A percentile compares a stretch with the other conserved stretches of the same genome.
These are phyloP conservation scores for Microchirus variegatus DNA, from an alignment of 2,797 vertebrate genomes.

Conservation along the genomic window DNA sequence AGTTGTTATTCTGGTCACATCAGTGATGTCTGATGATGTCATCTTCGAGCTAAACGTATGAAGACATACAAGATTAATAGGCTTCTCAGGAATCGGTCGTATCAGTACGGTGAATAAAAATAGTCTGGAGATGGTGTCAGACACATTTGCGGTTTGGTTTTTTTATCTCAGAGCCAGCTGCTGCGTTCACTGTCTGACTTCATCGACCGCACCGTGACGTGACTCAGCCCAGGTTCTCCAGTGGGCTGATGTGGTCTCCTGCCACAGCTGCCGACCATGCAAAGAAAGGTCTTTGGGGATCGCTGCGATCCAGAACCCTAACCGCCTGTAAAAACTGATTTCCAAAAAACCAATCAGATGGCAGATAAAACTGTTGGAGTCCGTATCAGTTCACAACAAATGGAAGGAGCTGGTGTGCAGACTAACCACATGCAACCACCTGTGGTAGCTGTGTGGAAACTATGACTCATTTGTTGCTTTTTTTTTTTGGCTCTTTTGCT, in stretches of 20 bases:
- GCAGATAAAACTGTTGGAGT: constrained; percentile 47
- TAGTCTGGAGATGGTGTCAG: constrained; percentile 64
- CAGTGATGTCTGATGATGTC: constrained; percentile 22
- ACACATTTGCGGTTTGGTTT: constrained; percentile 66
- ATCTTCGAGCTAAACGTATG: constrained; percentile 4
- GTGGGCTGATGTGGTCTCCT: constrained; percentile 50
- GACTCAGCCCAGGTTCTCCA: constrained; percentile 55
- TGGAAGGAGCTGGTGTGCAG: constrained; percentile 8
- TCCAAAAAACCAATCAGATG: constrained; percentile 39
- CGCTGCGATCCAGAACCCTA: constrained; percentile 37
- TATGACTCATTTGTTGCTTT: constrained; percentile 55
- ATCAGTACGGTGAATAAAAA: constrained; percentile 53
- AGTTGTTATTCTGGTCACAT: constrained; percentile 27
- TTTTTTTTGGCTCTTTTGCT: constrained; percentile 11
- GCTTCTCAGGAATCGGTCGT: constrained; percentile 31
- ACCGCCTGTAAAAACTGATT: constrained; percentile 29
- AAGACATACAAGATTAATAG: constrained; percentile 17
- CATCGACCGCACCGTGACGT: constrained; percentile 69
- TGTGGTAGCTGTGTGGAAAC: constrained; percentile 60
- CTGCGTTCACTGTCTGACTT: constrained; percentile 70
- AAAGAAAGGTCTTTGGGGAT: constrained; percentile 39
- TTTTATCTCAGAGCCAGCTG: constrained; percentile 62
- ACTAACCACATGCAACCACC: constrained; percentile 56
- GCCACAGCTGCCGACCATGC: constrained; percentile 37
- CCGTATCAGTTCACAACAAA: constrained; percentile 29